Percentiles rank a stretch among this genome's conserved stretches.
Conservation (phyloP, 1,140 invertebrate species). For the Bombus sibiricus region DNA sequence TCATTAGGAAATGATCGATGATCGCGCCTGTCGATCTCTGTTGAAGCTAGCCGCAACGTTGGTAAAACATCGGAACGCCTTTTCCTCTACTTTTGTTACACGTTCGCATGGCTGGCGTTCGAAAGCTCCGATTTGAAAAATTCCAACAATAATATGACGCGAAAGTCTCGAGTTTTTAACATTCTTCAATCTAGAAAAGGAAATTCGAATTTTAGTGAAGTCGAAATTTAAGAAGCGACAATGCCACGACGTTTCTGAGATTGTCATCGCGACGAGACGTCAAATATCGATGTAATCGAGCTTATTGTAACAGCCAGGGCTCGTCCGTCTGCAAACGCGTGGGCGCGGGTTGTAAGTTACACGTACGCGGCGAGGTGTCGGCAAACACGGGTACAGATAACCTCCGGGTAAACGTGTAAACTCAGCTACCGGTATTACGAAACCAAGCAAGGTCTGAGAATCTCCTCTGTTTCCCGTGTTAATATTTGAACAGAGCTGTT, state of each 20-base stretch:
- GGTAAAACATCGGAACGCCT: no score
- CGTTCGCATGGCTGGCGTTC: no score
- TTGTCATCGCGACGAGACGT: not conserved
- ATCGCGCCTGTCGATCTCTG: no score
- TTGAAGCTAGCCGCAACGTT: no score
- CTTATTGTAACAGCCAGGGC: constrained; percentile 34
- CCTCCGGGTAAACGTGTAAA: constrained; percentile 68
- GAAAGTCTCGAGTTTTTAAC: no score
- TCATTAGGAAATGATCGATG: no score
- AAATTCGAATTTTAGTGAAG: not conserved
- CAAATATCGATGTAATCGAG: constrained; percentile 29
- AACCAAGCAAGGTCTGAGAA: constrained; percentile 69
- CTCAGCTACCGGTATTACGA: constrained; percentile 77
- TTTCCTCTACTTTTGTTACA: no score
- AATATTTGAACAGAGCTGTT: constrained; percentile 77
- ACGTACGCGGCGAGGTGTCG: constrained; percentile 55
- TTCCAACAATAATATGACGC: no score
- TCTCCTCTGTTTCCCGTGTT: constrained; percentile 74
- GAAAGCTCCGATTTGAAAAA: no score
- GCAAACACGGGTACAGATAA: constrained; percentile 67
- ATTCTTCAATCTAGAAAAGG: no score
- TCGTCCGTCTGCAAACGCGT: constrained; percentile 17
- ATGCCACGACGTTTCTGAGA: not conserved
- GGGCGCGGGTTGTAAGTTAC: constrained; percentile 51
- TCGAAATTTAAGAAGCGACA: not conserved